Evolutionary conservation across 2,797 vertebrate genomes (phyloP).

Genomic region (Columba guinea): DNA sequence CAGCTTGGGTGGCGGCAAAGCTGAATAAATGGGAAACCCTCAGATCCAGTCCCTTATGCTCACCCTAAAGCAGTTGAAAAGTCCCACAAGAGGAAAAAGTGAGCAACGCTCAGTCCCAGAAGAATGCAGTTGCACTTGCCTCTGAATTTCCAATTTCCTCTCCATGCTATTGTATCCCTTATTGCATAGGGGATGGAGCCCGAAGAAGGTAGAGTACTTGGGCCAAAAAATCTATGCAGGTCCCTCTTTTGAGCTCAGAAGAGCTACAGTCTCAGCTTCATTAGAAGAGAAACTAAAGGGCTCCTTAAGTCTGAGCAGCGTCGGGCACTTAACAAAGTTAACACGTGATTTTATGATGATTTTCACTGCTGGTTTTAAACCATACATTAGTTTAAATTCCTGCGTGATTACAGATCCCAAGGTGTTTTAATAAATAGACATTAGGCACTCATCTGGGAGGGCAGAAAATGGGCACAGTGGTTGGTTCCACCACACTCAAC

Average conservation of each 20-base stretch:
- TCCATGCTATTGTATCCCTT: not conserved
- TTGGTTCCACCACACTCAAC: not conserved
- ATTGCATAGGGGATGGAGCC: not conserved
- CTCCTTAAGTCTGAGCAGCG: not conserved
- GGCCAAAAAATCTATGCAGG: not conserved
- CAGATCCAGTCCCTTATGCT: constrained; percentile 37
- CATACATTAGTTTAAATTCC: not conserved
- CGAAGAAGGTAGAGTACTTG: not conserved
- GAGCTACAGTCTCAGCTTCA: not conserved
- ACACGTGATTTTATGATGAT: not conserved
- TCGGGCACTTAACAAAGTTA: not conserved
- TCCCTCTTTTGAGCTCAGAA: not conserved
- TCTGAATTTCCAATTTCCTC: not conserved
- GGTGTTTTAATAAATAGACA: not conserved
- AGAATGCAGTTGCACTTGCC: constrained; percentile 12
- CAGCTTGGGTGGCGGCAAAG: constrained; percentile 78
- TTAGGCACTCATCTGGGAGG: not conserved
- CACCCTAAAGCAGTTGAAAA: constrained; percentile 14
- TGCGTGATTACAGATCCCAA: not conserved
- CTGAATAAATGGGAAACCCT: constrained; percentile 69
- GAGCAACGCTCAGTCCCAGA: constrained; percentile 11
- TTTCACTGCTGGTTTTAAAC: not conserved
- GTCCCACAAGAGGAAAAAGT: not conserved
- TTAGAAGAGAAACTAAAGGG: not conserved
- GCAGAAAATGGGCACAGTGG: not conserved